Percentiles rank a stretch among this genome's conserved stretches.
These are phyloP conservation scores for Symphodus melops DNA, from an alignment of 2,113 vertebrate genomes.

Conservation along the genomic window DNA sequence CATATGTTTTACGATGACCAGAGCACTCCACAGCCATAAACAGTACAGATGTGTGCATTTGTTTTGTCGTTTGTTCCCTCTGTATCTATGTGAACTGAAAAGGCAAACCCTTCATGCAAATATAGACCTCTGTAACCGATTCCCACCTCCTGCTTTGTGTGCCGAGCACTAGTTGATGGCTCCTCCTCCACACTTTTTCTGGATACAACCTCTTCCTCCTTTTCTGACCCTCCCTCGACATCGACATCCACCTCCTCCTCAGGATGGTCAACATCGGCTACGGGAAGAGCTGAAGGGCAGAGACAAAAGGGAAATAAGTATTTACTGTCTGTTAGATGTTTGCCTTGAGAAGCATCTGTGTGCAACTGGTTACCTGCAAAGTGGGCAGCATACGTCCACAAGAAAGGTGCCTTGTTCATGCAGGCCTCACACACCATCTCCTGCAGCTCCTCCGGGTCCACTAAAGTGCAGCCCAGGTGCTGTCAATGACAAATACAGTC, in stretches of 20 bases:
- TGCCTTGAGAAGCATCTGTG: neutral
- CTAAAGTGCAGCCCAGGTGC: constrained; percentile 89
- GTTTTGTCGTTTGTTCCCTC: neutral
- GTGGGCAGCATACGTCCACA: constrained; percentile 89
- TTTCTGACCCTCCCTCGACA: constrained; percentile 55
- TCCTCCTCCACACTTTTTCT: constrained; percentile 57
- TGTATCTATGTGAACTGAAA: no score
- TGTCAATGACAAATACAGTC: constrained; percentile 54
- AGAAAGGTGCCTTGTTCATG: constrained; percentile 90
- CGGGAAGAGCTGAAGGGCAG: constrained; percentile 73
- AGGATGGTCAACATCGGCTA: constrained; percentile 75
- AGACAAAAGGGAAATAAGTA: neutral
- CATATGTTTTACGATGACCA: no score
- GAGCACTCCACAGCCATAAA: no score
- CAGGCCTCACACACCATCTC: constrained; percentile 96
- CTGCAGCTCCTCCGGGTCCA: constrained; percentile 90
- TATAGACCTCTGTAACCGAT: neutral
- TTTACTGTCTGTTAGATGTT: neutral
- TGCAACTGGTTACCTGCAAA: constrained; percentile 83
- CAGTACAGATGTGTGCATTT: neutral
- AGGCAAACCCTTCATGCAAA: neutral
- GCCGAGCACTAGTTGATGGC: constrained; percentile 82
- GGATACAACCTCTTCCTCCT: constrained; percentile 19
- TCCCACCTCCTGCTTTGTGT: constrained; percentile 72
- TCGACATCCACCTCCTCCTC: constrained; percentile 76